Conservation (phyloP, 2,797 vertebrate genomes). For the Pseudocheirus occidentalis region DNA sequence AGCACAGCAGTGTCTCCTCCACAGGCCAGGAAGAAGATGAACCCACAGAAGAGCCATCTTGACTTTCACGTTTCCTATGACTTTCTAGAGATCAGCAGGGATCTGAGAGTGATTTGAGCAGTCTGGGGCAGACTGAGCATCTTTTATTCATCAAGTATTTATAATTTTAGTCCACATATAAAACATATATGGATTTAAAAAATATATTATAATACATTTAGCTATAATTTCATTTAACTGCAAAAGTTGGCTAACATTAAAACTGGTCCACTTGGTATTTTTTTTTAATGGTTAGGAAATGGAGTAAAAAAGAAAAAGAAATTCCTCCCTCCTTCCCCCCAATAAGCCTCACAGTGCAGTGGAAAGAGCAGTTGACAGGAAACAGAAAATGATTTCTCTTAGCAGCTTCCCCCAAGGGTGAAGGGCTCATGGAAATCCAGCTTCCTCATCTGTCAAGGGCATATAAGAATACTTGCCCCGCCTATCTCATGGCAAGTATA, state of each 20-base stretch:
- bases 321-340: not conserved
- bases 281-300: not conserved
- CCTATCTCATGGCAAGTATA: not conserved
- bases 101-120: conserved; percentile 23
- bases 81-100: conserved; percentile 48
- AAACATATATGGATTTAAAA: not conserved
- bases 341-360: not conserved
- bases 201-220: not conserved
- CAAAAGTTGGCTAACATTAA: not conserved
- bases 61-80: conserved; percentile 27
- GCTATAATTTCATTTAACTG: not conserved
- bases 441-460: not conserved
- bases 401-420: not conserved
- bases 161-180: not conserved
- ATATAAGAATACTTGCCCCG: not conserved
- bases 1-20: not conserved
- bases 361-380: not conserved
- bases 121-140: not conserved
- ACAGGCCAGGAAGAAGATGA: not conserved
- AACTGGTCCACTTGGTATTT: not conserved
- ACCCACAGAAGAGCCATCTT: conserved; percentile 12
- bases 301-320: not conserved
- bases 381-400: not conserved
- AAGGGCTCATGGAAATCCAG: not conserved
- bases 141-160: conserved; percentile 3